Percentiles rank a stretch among this genome's conserved stretches.
phyloP scores from a whole-genome alignment of 2,113 vertebrate species.

The Nesoenas mayeri region DNA sequence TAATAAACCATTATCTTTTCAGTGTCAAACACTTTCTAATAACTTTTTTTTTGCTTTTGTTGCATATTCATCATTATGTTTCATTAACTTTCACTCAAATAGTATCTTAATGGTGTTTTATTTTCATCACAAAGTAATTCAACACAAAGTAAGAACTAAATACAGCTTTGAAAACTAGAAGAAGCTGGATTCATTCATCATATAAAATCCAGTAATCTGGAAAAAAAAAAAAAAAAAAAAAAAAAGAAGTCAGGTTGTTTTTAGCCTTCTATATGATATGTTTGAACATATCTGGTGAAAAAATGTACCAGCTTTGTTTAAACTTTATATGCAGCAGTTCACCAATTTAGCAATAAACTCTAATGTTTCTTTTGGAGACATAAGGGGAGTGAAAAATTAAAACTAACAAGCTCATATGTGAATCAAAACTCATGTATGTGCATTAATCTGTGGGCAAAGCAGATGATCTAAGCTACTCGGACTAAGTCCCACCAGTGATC shows the following conservation, averaged over 20 bases:
- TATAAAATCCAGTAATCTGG: neutral
- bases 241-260: neutral
- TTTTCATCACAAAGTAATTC: neutral
- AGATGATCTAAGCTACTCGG: neutral
- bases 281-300: neutral
- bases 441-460: neutral
- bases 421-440: neutral
- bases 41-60: neutral
- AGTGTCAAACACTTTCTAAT: neutral
- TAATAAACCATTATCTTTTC: neutral
- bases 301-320: neutral
- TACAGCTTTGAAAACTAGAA: neutral
- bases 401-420: neutral
- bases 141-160: neutral
- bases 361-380: neutral
- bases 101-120: neutral
- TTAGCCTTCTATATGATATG: neutral
- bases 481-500: neutral
- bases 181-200: neutral
- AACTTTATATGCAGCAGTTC: neutral
- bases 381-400: neutral
- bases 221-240: neutral
- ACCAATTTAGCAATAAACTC: neutral
- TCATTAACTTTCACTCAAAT: neutral
- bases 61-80: neutral